Percentiles rank a stretch among this genome's conserved stretches.
These are phyloP conservation scores for Sander lucioperca DNA, from an alignment of 2,113 vertebrate species.

Conservation along the genomic window DNA sequence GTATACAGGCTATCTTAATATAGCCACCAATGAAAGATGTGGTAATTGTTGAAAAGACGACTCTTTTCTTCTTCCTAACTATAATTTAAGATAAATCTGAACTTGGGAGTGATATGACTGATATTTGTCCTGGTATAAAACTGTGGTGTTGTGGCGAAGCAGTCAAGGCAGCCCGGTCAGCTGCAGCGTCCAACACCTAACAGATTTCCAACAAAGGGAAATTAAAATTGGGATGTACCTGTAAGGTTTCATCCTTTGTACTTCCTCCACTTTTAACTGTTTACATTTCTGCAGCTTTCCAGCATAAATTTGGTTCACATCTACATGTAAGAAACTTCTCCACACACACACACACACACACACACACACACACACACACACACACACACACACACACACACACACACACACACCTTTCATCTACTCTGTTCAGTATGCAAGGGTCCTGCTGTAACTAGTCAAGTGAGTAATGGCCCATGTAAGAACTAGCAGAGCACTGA, in stretches of 20 bases:
- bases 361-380: slow-evolving; percentile 20
- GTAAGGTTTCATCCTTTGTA: background rate
- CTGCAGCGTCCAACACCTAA: background rate
- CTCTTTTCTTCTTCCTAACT: too few relatives aligned
- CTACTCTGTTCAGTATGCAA: slow-evolving; percentile 55
- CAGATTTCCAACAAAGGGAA: background rate
- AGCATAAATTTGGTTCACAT: slow-evolving; percentile 21
- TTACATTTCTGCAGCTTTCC: slow-evolving; percentile 23
- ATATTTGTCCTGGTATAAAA: background rate
- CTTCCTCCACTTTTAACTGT: background rate
- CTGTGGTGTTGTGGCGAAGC: background rate
- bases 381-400: slow-evolving; percentile 18
- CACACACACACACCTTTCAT: slow-evolving; percentile 42
- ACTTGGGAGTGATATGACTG: background rate
- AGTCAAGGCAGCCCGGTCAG: background rate
- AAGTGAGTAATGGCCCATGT: slow-evolving; percentile 67
- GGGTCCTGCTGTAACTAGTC: slow-evolving; percentile 65
- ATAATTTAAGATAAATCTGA: background rate
- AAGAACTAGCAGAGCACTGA: slow-evolving; percentile 53
- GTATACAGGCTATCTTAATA: background rate
- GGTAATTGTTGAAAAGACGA: background rate
- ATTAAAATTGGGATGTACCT: background rate
- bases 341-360: slow-evolving; percentile 14
- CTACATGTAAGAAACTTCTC: slow-evolving; percentile 8
- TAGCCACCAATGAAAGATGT: background rate